phyloP scores from a whole-genome alignment of 2,113 vertebrate genomes.

The Silurus meridionalis region DNA sequence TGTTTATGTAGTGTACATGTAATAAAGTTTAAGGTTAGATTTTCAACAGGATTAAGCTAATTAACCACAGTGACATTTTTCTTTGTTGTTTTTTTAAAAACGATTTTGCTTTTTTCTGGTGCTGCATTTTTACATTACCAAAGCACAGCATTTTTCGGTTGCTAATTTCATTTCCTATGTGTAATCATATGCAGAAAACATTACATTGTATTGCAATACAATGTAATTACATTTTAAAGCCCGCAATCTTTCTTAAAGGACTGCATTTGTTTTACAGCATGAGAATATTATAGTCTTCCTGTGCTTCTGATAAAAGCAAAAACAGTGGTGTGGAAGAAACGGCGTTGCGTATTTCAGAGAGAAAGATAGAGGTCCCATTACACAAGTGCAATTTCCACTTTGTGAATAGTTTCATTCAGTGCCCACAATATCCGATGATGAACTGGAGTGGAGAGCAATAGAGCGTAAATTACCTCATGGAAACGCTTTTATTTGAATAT shows the following conservation, averaged over 20 bases:
- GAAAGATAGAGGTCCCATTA: conserved; percentile 21
- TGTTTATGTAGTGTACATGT: too few relatives aligned
- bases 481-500: conserved; percentile 40
- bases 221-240: background rate
- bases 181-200: background rate
- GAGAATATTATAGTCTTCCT: background rate
- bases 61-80: background rate
- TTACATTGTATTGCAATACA: conserved; percentile 1
- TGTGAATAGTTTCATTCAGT: conserved; percentile 41
- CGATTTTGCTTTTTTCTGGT: too few relatives aligned
- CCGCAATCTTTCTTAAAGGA: background rate
- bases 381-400: conserved; percentile 35
- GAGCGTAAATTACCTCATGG: conserved; percentile 26
- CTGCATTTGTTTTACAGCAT: background rate
- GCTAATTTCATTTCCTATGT: background rate
- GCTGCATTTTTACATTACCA: background rate
- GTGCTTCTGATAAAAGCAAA: background rate
- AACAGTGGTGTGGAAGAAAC: conserved; percentile 4
- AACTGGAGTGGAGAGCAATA: conserved; percentile 40
- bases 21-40: background rate
- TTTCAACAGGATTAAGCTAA: background rate
- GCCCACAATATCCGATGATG: conserved; percentile 33
- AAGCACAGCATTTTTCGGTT: background rate
- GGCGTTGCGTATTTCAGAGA: background rate
- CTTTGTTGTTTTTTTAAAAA: background rate